Evolutionary conservation across 92 coral and sea anemone species (phyloP), one percentile per base, ranked within the genome.

Genomic region (Galaxea fascicularis): DNA sequence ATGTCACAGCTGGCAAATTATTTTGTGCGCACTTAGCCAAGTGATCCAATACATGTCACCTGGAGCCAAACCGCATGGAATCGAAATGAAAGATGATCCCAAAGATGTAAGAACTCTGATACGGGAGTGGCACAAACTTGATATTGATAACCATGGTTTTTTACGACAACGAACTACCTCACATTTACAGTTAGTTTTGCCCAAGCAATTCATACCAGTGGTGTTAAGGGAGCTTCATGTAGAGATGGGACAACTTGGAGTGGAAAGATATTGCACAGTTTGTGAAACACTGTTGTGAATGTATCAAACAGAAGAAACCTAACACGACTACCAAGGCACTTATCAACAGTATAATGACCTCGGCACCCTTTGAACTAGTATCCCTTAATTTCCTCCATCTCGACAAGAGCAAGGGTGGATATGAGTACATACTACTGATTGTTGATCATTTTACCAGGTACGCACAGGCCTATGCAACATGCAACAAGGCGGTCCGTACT

Each of bases 371-470:
- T 31, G 87, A 82, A 29, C 59, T 74, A 18, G 71, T 90, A 3
- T 86, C 93, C 18, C 65, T 90, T 12, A 91, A 76, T 75, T 86
- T 80, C 46, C 62, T 86, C 1, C 93, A 90, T 62, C 88, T 90
- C 0, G 91, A 86, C 45, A 73, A 62, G 16, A 77, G 89, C 35
- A 62, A 45, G 22, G 82, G 88, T 31, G 88, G 92, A 26, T 77
- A 84, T 77, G 86, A 84, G 53, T 83, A 89, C 53, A 78, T 89
- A 4, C 51, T 89, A 45, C 85, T 89, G 26, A 78, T 78, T 10
- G 85, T 89, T 13, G 89, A 89, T 57, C 85, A 77, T 53, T 89
- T 83, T 22, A 88, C 89, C 4, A 80, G 89, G 27, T 89, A 52
- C 57, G 85, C 89, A 12, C 89, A 89, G 51, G 92, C 92, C 4